Percentiles rank a stretch among this genome's conserved stretches.
Conservation (phyloP, 1,140 invertebrate species). For the Aphelenchoides fujianensis region DNA sequence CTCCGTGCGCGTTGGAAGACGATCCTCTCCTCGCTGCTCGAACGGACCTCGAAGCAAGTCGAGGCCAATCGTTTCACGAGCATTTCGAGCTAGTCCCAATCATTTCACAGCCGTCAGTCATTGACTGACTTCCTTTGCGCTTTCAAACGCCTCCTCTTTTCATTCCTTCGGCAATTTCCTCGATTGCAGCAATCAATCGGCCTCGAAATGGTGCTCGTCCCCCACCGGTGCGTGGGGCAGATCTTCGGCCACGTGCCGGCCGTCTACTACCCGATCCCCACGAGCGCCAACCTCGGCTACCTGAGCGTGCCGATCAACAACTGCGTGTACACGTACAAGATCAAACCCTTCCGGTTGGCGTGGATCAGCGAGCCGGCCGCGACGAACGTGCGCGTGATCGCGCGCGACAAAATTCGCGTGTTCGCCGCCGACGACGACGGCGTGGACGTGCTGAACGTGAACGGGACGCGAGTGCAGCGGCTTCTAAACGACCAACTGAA, state of each 20-base stretch:
- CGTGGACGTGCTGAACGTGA: conserved; percentile 3
- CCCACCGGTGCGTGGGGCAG: conserved; percentile 8
- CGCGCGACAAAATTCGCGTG: conserved; percentile 11
- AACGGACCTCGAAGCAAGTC: too few relatives aligned
- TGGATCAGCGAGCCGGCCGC: conserved; percentile 10
- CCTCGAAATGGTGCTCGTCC: conserved; percentile 2
- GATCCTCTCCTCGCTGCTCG: too few relatives aligned
- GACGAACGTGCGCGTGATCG: neutral
- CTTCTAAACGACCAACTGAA: conserved; percentile 14
- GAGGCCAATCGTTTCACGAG: too few relatives aligned
- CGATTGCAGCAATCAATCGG: too few relatives aligned
- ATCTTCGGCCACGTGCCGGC: conserved; percentile 13
- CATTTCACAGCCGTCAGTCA: too few relatives aligned
- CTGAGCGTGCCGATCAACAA: conserved; percentile 15
- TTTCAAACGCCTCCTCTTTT: too few relatives aligned
- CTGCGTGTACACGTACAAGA: conserved; percentile 9
- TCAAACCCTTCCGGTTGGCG: neutral
- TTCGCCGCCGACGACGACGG: conserved; percentile 10
- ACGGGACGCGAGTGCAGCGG: neutral
- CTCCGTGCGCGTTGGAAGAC: too few relatives aligned
- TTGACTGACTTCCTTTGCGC: too few relatives aligned
- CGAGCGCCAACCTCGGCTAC: conserved; percentile 11
- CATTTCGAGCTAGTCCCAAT: too few relatives aligned
- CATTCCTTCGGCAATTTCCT: too few relatives aligned
- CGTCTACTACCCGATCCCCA: neutral